phyloP scores from a whole-genome alignment of 2,113 vertebrate genomes.

The Lampris megalopsis region DNA sequence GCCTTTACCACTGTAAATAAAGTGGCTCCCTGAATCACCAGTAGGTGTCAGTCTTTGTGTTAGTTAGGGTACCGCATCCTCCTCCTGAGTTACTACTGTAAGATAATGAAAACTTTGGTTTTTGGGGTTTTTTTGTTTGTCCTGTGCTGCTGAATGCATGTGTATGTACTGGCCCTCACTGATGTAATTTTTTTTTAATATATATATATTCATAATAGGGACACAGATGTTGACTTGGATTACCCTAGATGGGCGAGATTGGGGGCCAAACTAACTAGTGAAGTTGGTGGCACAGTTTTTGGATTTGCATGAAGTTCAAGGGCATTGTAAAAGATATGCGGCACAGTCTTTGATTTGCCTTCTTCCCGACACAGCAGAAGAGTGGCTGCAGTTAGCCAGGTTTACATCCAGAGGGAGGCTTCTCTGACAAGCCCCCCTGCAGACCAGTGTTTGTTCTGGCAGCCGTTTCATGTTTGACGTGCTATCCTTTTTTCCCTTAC shows the following conservation, averaged over 20 bases:
- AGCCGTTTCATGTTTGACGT: slow-evolving; percentile 38
- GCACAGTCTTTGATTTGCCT: slow-evolving; percentile 34
- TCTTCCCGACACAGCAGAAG: slow-evolving; percentile 17
- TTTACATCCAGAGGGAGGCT: slow-evolving; percentile 17
- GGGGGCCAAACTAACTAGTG: background rate
- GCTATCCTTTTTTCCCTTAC: background rate
- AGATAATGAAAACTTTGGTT: slow-evolving; percentile 27
- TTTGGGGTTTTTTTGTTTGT: background rate
- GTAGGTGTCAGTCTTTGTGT: slow-evolving; percentile 75
- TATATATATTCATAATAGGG: background rate
- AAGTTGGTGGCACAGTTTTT: background rate
- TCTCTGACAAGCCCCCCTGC: slow-evolving; percentile 32
- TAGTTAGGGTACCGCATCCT: background rate
- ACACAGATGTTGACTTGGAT: slow-evolving; percentile 8
- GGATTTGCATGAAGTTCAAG: slow-evolving; percentile 40
- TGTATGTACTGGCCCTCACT: slow-evolving; percentile 5
- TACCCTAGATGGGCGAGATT: background rate
- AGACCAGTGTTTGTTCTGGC: slow-evolving; percentile 43
- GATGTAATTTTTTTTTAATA: background rate
- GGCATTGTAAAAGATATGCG: slow-evolving; percentile 36
- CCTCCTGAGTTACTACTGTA: background rate
- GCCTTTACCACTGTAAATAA: too few relatives aligned
- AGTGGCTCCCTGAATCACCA: slow-evolving; percentile 42
- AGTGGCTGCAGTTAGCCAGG: slow-evolving; percentile 22
- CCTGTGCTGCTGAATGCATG: background rate